Base-by-base conservation (phyloP, 2,797 vertebrate genomes). In the Notoglanidium macrostoma region DNA sequence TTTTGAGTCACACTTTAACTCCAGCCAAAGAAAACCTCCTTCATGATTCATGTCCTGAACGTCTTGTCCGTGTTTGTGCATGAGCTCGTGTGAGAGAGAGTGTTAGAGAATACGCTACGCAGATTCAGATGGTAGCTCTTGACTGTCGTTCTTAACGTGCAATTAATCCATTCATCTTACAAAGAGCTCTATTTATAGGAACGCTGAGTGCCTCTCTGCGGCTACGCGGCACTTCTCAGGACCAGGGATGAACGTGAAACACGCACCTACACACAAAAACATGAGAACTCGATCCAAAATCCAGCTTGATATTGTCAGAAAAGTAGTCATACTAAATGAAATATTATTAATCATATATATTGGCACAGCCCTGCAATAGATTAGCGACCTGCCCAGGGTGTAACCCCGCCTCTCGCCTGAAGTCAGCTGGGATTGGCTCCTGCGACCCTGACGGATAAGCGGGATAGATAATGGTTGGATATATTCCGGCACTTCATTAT, bases 91-190 rank as follows among this genome's bases (percentile, higher is more conserved):
- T 61, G 32, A 40, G 55, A 86, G 57, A 5, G 23, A 23, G 21
- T 6, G 23, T 57, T 44, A 59, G 73, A 54, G 78, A 54, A 51
- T 85, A 55, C 23, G 78, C 85, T 51, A 84, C 90, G 91, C 92
- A 89, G 92, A 93, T 93, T 91, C 90, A 92, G 92, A 94, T 94
- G 90, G 89, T 87, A 91, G 89, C 91, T 90, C 91, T 93, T 87
- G 90, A 92, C 90, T 91, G 89, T 86, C 79, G 90, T 89, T 89
- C 92, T 93, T 92, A 94, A 93, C 92, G 90, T 92, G 90, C 93
- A 94, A 94, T 95, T 95, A 95, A 94, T 95, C 93, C 93, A 94
- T 95, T 94, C 91, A 93, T 89, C 87, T 90, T 89, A 88, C 88
- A 93, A 93, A 94, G 89, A 91, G 91, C 85, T 89, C 89, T 92